These are phyloP conservation scores for Pseudomyrmex pallidus DNA, from an alignment of 1,140 invertebrate species.

Conservation along the genomic window DNA sequence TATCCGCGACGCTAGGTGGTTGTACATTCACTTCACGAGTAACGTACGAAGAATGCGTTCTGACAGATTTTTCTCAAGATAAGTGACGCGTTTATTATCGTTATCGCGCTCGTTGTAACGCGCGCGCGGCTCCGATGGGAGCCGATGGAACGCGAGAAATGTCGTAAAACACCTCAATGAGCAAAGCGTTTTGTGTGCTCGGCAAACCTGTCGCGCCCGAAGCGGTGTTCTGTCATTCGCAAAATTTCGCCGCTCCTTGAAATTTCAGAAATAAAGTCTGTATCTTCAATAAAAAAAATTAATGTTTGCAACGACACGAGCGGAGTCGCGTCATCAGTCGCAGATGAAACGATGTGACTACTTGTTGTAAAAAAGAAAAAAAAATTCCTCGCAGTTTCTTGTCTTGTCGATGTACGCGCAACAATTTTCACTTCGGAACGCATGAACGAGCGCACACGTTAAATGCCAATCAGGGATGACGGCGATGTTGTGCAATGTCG, in stretches of 20 bases:
- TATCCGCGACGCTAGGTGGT: no score
- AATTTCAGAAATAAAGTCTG: neutral
- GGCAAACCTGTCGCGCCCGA: neutral
- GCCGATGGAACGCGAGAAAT: slow-evolving; percentile 1
- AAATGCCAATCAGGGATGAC: slow-evolving; percentile 36
- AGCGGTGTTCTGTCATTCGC: neutral
- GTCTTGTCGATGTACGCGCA: neutral
- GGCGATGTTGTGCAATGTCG: slow-evolving; percentile 43
- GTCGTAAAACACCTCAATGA: neutral
- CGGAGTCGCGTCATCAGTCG: neutral
- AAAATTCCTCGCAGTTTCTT: neutral
- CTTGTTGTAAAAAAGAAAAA: neutral
- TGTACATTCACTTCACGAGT: slow-evolving; percentile 17
- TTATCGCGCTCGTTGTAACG: slow-evolving; percentile 1
- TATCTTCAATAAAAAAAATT: no score
- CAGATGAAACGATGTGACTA: neutral
- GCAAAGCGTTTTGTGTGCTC: neutral
- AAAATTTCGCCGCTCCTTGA: neutral
- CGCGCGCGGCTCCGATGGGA: neutral
- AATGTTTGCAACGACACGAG: neutral
- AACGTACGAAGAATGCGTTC: neutral
- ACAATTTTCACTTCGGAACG: slow-evolving; percentile 10
- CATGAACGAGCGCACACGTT: neutral
- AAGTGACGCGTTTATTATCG: slow-evolving; percentile 25
- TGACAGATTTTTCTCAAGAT: slow-evolving; percentile 9